phyloP scores from a whole-genome alignment of 2,797 vertebrate genomes.

The Furcifer pardalis region DNA sequence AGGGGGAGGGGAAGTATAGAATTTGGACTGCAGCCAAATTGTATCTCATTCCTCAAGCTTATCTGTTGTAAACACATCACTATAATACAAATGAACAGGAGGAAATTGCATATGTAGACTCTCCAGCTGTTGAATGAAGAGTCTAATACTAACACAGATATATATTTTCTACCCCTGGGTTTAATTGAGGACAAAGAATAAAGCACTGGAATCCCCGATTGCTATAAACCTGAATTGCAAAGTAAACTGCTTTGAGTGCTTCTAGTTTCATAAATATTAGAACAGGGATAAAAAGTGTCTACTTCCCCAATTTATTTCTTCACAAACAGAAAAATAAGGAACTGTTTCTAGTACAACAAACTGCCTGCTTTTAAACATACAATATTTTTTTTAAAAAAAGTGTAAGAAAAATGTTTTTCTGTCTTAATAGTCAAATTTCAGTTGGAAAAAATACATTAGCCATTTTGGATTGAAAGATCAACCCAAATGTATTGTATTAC shows the following conservation, averaged over 20 bases:
- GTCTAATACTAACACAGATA: slow-evolving; percentile 39
- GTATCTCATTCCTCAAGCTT: slow-evolving; percentile 62
- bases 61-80: slow-evolving; percentile 64
- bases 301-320: slow-evolving; percentile 63
- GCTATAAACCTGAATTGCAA: slow-evolving; percentile 70
- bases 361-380: slow-evolving; percentile 27
- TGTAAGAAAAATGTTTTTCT: slow-evolving; percentile 34
- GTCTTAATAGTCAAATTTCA: neutral
- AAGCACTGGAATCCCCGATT: slow-evolving; percentile 61
- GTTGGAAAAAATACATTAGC: neutral
- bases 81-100: slow-evolving; percentile 63
- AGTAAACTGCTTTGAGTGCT: slow-evolving; percentile 51
- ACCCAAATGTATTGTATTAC: neutral
- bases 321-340: slow-evolving; percentile 53
- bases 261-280: slow-evolving; percentile 49
- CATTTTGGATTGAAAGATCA: neutral
- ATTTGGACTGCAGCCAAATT: slow-evolving; percentile 66
- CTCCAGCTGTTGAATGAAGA: slow-evolving; percentile 55
- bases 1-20: slow-evolving; percentile 30
- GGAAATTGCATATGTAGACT: slow-evolving; percentile 60
- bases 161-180: slow-evolving; percentile 43
- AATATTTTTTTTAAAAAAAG: slow-evolving; percentile 19
- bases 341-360: slow-evolving; percentile 51
- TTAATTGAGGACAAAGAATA: slow-evolving; percentile 55
- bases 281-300: slow-evolving; percentile 47